These are phyloP conservation scores for Terebella lapidaria DNA, from an alignment of 2,888 invertebrate genomes.

Conservation along the genomic window DNA sequence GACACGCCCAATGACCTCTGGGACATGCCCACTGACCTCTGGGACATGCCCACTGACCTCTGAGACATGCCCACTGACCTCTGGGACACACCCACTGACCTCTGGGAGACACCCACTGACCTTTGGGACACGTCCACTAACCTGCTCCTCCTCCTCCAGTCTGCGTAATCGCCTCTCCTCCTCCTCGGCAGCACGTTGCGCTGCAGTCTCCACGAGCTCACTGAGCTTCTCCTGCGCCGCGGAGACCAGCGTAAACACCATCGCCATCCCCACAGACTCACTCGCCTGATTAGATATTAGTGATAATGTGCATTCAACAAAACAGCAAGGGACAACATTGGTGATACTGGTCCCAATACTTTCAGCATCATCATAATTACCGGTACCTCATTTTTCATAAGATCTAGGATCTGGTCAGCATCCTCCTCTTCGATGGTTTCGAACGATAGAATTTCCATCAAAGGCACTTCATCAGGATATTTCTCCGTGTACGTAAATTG, in stretches of 20 bases:
- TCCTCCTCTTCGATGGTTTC: slow-evolving; percentile 62
- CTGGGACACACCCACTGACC: too few relatives aligned
- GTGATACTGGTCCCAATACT: too few relatives aligned
- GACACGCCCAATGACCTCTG: too few relatives aligned
- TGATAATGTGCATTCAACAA: too few relatives aligned
- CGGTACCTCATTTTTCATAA: slow-evolving; percentile 36
- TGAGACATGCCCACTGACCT: too few relatives aligned
- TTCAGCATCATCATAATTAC: too few relatives aligned
- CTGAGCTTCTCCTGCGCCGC: slow-evolving; percentile 87
- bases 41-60: too few relatives aligned
- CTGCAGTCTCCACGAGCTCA: slow-evolving; percentile 69
- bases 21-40: too few relatives aligned
- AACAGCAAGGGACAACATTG: too few relatives aligned
- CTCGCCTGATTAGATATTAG: too few relatives aligned
- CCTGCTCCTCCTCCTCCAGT: slow-evolving; percentile 82
- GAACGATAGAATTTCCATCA: slow-evolving; percentile 65
- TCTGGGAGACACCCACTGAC: too few relatives aligned
- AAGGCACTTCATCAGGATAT: slow-evolving; percentile 83
- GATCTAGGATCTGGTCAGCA: slow-evolving; percentile 28
- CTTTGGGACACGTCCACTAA: too few relatives aligned
- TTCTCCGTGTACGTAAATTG: slow-evolving; percentile 71
- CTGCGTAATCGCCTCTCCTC: slow-evolving; percentile 66
- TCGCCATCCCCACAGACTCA: slow-evolving; percentile 93
- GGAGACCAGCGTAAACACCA: slow-evolving; percentile 93
- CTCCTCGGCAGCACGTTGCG: slow-evolving; percentile 65